A percentile compares a stretch with the other conserved stretches of the same genome.
These are phyloP conservation scores for Euleptes europaea DNA, from an alignment of 2,113 vertebrate species.

Conservation along the genomic window DNA sequence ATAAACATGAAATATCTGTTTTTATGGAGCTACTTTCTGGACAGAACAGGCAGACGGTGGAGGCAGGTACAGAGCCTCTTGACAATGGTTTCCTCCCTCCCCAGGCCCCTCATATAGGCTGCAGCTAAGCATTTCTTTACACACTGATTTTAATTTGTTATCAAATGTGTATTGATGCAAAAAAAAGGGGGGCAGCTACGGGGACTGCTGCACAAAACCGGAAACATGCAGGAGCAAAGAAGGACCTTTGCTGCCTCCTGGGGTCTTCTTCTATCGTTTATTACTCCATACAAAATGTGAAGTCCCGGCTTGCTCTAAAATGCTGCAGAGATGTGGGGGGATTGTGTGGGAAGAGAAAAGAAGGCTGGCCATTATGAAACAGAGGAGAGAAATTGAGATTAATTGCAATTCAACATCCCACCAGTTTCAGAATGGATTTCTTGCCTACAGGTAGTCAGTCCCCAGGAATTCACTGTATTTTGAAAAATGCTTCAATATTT, in stretches of 20 bases:
- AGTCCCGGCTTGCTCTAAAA: background rate
- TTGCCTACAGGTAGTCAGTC: background rate
- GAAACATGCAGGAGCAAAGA: background rate
- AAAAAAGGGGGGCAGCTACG: background rate
- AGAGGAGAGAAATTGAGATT: constrained; percentile 1
- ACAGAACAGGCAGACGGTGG: background rate
- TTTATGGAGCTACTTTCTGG: background rate
- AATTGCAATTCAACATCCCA: constrained; percentile 17
- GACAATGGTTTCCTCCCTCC: background rate
- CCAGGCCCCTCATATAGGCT: constrained; percentile 1
- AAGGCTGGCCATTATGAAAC: background rate
- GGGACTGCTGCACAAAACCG: constrained; percentile 6
- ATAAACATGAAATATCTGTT: background rate
- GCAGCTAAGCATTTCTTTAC: background rate
- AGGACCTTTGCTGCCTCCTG: constrained; percentile 4
- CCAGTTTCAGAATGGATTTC: constrained; percentile 4
- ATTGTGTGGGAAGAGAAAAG: background rate
- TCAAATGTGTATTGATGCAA: constrained; percentile 31
- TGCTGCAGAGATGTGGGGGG: background rate
- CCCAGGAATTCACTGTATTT: background rate
- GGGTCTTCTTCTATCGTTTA: background rate
- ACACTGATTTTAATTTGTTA: background rate
- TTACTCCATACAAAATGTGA: background rate
- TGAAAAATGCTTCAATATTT: background rate
- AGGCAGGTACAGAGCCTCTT: background rate